Evolutionary conservation across 1,140 invertebrate genomes (phyloP), one percentile per base, ranked within the genome.

Genomic region (Polypedilum vanderplanki): DNA sequence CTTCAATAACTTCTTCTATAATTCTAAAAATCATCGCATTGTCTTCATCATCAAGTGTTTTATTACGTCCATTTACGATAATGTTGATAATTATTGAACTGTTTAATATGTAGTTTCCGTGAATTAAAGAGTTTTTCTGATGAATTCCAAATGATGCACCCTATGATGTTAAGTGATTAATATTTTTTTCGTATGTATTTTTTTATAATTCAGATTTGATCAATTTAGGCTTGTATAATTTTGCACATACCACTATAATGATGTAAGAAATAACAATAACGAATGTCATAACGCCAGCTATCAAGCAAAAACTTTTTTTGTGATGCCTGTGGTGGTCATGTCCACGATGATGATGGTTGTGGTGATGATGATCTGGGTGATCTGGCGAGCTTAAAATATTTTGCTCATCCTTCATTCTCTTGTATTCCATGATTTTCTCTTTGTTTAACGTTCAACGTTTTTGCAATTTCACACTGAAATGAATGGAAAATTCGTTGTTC

Each of bases 61-160:
- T n/a, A 20, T 70, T 70, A 1, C 20, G 8, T 18, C 65, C 65
- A 70, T 70, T 9, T 1, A 70, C 65, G 9, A 70, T 22, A 10
- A 70, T 70, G 17, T 70, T 70, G 17, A 70, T 70, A 12, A 70
- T 70, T 5, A 70, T 70, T 22, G 65, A 70, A 22, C 65, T 70
- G 10, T 70, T 70, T 7, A 70, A 0, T 10, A 70, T 70, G 9
- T 70, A 10, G 18, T 70, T 70, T n/a, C 20, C 17, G 20, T 70
- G 65, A 70, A 70, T 20, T 10, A 70, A 70, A 18, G n/a, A 18
- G 17, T 18, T 70, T 8, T 70, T 70, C 17, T 18, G 65, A 22
- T 20, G 17, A 70, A 70, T 20, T 20, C 65, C 65, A 70, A 70
- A 22, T 70, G 65, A 22, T 7, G 65, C 15, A 20, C 65, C 20